A percentile compares a stretch with the other conserved stretches of the same genome.
These are phyloP conservation scores for Drosophila meridionalis DNA, from an alignment of 2,888 invertebrate species.

Conservation along the genomic window DNA sequence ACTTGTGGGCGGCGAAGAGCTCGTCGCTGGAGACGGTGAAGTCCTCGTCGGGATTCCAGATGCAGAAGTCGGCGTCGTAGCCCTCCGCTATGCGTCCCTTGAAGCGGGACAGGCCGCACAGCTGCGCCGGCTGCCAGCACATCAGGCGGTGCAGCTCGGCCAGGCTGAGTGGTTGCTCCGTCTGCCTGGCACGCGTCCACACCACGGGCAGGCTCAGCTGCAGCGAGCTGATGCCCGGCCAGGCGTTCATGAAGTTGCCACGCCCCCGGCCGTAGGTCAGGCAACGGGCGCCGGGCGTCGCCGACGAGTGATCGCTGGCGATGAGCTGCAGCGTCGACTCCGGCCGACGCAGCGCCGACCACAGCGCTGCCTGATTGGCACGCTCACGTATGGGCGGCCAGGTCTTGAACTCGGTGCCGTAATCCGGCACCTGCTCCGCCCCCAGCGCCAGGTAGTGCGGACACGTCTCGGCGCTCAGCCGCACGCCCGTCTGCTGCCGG, in stretches of 20 bases:
- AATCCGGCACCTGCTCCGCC: constrained; percentile 88
- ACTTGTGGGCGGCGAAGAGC: constrained; percentile 89
- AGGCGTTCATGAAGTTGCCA: constrained; percentile 89
- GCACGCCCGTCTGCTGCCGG: constrained; percentile 84
- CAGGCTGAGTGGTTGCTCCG: constrained; percentile 74
- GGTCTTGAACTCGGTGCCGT: constrained; percentile 90
- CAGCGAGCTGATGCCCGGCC: constrained; percentile 91
- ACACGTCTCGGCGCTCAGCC: constrained; percentile 90
- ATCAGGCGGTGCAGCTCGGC: constrained; percentile 87
- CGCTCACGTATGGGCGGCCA: constrained; percentile 89
- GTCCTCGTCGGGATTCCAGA: constrained; percentile 89
- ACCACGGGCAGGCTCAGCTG: constrained; percentile 90
- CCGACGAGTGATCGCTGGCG: constrained; percentile 90
- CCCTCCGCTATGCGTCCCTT: constrained; percentile 88
- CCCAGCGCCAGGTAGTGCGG: constrained; percentile 89
- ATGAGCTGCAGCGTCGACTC: constrained; percentile 86
- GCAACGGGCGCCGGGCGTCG: constrained; percentile 88
- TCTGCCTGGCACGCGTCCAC: constrained; percentile 88
- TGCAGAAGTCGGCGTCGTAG: constrained; percentile 90
- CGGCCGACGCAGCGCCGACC: constrained; percentile 87
- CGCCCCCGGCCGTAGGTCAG: constrained; percentile 84
- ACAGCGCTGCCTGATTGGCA: constrained; percentile 88
- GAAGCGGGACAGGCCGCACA: constrained; percentile 87
- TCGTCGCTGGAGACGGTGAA: constrained; percentile 87
- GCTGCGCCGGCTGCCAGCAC: constrained; percentile 87